Base-by-base conservation (phyloP, 2,888 invertebrate genomes). In the Graphium colonna region DNA sequence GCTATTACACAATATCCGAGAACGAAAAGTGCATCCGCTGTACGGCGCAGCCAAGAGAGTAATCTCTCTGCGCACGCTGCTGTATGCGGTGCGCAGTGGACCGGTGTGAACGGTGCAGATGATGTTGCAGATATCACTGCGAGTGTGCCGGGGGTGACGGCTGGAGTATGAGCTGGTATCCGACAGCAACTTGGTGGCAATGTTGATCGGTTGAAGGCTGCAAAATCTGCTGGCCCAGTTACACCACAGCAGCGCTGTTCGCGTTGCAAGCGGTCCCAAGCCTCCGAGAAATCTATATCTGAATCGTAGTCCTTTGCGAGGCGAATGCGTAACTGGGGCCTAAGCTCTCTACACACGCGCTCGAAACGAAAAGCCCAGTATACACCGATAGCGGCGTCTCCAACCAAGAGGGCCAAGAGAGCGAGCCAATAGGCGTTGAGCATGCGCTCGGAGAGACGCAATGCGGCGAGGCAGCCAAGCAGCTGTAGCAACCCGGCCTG, bases 1-100 rank as follows among this genome's bases (percentile, higher is more conserved):
- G 96, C 95, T 69, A 96, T 94, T 60, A 96, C 96, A 87, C 96
- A 96, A 81, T 95, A 96, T 55, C 96, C 96, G 66, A 96, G 82
- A 55, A 95, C 93, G 74, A 95, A 95, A 53, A 96, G 91, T 56
- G 95, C 91, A 75, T 96, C 95, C 47, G 96, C 95, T 41, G 95
- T 95, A 73, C 94, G 92, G 63, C 94, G 90, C 46, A 96, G 89
- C 94, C 96, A 96, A 61, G 91, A 88, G 54, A 94, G 88, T 57
- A 96, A 87, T 58, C 92, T 90, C 63, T 94, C 94, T 60, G 94
- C 94, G 84, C 96, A 96, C 60, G 95, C 95, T 48, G 87, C 81
- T 3, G 85, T 81, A 59, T 90, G 88, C 15, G 89, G 89, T 38
- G 85, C 83, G 69, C 83, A 91, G 53, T 87, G 86, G 36, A 81